Percentiles rank a stretch among this genome's conserved stretches.
Conservation (phyloP, 2,888 invertebrate species). For the Lasius fuliginosus region DNA sequence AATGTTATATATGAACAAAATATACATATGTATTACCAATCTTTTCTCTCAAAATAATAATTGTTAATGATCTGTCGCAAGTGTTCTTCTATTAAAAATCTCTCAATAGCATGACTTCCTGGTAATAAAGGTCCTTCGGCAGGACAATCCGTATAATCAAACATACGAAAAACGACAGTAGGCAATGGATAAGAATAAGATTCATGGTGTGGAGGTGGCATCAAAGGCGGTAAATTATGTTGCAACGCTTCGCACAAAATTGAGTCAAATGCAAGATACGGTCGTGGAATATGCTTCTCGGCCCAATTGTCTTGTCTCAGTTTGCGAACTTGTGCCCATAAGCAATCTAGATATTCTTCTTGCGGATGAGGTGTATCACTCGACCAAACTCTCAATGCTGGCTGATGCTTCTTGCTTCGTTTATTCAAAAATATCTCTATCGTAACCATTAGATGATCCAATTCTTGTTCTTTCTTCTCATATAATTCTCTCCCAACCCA, state of each 20-base stretch:
- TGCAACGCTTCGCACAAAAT: constrained; percentile 98
- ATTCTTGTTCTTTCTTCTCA: constrained; percentile 97
- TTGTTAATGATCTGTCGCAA: constrained; percentile 97
- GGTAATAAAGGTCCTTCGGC: constrained; percentile 95
- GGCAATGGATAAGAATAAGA: constrained; percentile 97
- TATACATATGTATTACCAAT: constrained; percentile 89
- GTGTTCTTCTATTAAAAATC: constrained; percentile 99
- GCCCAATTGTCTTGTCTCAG: constrained; percentile 98
- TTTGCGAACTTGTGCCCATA: constrained; percentile 98
- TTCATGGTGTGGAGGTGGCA: constrained; percentile 97
- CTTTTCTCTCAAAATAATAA: constrained; percentile 95
- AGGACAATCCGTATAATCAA: constrained; percentile 99
- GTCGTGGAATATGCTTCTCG: constrained; percentile 97
- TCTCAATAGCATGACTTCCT: constrained; percentile 98
- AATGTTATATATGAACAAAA: not conserved
- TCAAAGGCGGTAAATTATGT: constrained; percentile 96
- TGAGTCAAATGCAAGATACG: constrained; percentile 98
- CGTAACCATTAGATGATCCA: constrained; percentile 95
- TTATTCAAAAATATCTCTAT: constrained; percentile 97
- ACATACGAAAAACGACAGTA: constrained; percentile 97
- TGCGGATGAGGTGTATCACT: constrained; percentile 98
- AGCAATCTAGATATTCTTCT: constrained; percentile 98
- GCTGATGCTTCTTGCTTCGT: constrained; percentile 96
- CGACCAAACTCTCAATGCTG: constrained; percentile 97
- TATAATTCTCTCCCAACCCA: constrained; percentile 98